Conservation (phyloP, 2,797 vertebrate genomes). For the Danio tinwini region DNA sequence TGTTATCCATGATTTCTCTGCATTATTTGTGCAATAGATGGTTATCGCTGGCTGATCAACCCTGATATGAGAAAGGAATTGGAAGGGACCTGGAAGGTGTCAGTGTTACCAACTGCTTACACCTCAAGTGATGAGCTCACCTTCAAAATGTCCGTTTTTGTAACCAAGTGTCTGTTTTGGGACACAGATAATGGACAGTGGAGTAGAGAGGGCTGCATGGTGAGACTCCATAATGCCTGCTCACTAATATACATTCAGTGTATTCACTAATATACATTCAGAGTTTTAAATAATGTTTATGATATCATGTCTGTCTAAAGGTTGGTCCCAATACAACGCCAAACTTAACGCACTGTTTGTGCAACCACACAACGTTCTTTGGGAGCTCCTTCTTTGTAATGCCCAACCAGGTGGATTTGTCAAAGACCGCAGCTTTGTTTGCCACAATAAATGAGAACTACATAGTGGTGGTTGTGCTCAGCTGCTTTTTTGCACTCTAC, state of each 20-base stretch:
- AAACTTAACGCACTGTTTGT: slow-evolving; percentile 79
- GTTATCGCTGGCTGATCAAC: slow-evolving; percentile 76
- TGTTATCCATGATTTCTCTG: neutral
- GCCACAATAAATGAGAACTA: slow-evolving; percentile 78
- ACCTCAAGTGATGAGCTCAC: slow-evolving; percentile 50
- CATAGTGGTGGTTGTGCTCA: slow-evolving; percentile 80
- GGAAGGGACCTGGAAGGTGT: slow-evolving; percentile 71
- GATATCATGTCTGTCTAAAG: slow-evolving; percentile 61
- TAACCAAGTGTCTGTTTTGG: slow-evolving; percentile 78
- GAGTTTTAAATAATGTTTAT: slow-evolving; percentile 18
- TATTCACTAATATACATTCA: neutral
- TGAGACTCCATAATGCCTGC: slow-evolving; percentile 49
- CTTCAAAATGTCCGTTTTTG: slow-evolving; percentile 62
- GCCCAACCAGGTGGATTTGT: slow-evolving; percentile 80
- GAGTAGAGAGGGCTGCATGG: slow-evolving; percentile 75
- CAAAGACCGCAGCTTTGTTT: slow-evolving; percentile 75
- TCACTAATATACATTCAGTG: neutral
- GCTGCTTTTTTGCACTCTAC: slow-evolving; percentile 80
- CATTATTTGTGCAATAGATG: slow-evolving; percentile 59
- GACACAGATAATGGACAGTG: slow-evolving; percentile 54
- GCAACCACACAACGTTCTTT: slow-evolving; percentile 85
- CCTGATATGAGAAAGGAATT: slow-evolving; percentile 69
- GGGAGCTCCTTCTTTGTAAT: slow-evolving; percentile 83
- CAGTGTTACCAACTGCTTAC: slow-evolving; percentile 58
- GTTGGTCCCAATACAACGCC: slow-evolving; percentile 71